These are phyloP conservation scores for Hypolimnas misippus DNA, from an alignment of 2,888 invertebrate genomes.

Conservation along the genomic window DNA sequence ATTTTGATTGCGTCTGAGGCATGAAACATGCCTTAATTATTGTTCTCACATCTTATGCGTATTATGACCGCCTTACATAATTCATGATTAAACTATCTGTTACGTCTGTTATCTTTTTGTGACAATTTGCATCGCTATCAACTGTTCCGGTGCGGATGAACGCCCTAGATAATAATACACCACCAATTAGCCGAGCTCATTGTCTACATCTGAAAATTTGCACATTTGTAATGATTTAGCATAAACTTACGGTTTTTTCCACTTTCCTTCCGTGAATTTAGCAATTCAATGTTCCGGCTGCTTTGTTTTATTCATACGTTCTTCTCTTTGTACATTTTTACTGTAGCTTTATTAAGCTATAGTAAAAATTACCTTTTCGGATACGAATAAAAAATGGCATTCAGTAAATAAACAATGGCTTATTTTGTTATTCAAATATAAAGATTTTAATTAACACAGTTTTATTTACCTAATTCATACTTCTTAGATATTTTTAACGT, in stretches of 20 bases:
- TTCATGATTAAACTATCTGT: conserved; percentile 11
- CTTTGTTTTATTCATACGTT: conserved; percentile 11
- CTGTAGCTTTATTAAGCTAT: neutral
- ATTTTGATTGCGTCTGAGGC: neutral
- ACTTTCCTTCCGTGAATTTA: conserved; percentile 24
- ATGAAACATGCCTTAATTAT: no score
- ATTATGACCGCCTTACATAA: neutral
- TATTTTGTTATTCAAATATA: conserved; percentile 9
- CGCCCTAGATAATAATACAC: conserved; percentile 65
- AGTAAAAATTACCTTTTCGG: no score
- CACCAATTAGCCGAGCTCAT: conserved; percentile 48
- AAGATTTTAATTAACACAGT: conserved; percentile 6
- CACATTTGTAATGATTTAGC: conserved; percentile 44
- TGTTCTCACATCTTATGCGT: neutral
- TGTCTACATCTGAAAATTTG: conserved; percentile 47
- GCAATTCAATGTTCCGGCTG: conserved; percentile 21
- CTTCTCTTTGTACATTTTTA: neutral
- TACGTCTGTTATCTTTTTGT: conserved; percentile 47
- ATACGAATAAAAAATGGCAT: neutral
- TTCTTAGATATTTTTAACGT: neutral
- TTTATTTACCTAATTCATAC: neutral
- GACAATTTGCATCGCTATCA: conserved; percentile 71
- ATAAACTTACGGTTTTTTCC: no score
- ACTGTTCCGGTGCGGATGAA: conserved; percentile 65
- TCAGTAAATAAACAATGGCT: neutral